Conservation (phyloP, 2,888 invertebrate genomes). For the Pegoplata infirma region DNA sequence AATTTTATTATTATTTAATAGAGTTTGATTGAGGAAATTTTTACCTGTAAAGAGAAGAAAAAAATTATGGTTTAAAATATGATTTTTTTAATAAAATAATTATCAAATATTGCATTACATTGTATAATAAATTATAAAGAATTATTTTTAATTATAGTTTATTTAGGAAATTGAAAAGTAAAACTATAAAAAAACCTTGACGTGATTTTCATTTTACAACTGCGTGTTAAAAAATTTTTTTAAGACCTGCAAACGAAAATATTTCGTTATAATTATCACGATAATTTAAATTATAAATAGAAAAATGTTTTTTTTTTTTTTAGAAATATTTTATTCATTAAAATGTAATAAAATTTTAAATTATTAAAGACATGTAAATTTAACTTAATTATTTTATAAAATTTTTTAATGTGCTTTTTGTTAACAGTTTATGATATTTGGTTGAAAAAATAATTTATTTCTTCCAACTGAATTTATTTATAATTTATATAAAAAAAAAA, state of each 20-base stretch:
- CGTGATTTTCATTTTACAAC: slow-evolving; percentile 58
- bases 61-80: slow-evolving; percentile 21
- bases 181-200: slow-evolving; percentile 51
- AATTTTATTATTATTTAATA: slow-evolving; percentile 25
- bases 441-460: too few species aligned
- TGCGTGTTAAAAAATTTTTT: slow-evolving; percentile 54
- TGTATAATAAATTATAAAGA: slow-evolving; percentile 59
- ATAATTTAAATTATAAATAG: slow-evolving; percentile 46
- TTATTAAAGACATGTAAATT: too few species aligned
- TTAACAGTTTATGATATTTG: too few species aligned
- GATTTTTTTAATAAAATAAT: neutral
- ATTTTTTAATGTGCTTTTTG: too few species aligned
- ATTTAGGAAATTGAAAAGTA: slow-evolving; percentile 2
- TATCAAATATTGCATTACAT: slow-evolving; percentile 56
- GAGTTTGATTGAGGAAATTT: slow-evolving; percentile 27
- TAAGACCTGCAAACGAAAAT: slow-evolving; percentile 50
- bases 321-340: too few species aligned
- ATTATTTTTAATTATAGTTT: slow-evolving; percentile 55
- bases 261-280: slow-evolving; percentile 53
- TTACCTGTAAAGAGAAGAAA: slow-evolving; percentile 49
- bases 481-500: too few species aligned
- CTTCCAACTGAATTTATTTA: too few species aligned
- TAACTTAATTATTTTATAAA: too few species aligned
- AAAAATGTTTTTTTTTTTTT: too few species aligned
- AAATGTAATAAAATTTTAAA: too few species aligned